Conservation (phyloP, 2,888 invertebrate genomes). For the Zygogramma bicolorata region DNA sequence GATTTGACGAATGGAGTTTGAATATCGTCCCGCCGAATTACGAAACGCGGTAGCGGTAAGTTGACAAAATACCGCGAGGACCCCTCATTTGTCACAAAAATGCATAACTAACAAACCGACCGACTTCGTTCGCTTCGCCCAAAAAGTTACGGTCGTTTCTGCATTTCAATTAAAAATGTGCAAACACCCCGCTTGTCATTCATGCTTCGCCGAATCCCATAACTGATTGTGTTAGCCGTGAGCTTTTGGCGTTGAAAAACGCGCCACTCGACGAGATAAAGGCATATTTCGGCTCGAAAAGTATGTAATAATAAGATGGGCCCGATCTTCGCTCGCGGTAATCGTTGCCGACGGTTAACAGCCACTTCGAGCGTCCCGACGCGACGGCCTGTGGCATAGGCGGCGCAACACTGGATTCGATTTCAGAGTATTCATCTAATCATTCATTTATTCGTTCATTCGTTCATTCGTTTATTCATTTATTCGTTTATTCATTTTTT, state of each 20-base stretch:
- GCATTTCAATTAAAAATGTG: constrained; percentile 64
- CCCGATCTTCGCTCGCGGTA: constrained; percentile 21
- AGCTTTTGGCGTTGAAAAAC: constrained; percentile 1
- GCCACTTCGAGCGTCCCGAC: constrained; percentile 32
- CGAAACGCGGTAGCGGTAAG: constrained; percentile 56
- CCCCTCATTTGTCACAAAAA: constrained; percentile 64
- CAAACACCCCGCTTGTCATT: constrained; percentile 62
- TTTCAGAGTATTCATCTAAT: too few species aligned
- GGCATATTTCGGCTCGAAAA: constrained; percentile 36
- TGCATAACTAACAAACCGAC: constrained; percentile 65
- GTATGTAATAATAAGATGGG: constrained; percentile 39
- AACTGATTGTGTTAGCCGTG: constrained; percentile 60
- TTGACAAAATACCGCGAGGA: constrained; percentile 61
- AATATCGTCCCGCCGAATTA: constrained; percentile 60
- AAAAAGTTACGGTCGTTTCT: constrained; percentile 55
- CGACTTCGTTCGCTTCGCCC: constrained; percentile 52
- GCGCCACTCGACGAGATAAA: constrained; percentile 37
- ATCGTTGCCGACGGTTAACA: constrained; percentile 37
- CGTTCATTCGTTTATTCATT: too few species aligned
- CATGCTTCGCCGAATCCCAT: constrained; percentile 58
- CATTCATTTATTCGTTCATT: too few species aligned
- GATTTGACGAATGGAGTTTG: constrained; percentile 18
- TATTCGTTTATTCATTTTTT: too few species aligned
- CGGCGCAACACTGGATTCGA: constrained; percentile 1
- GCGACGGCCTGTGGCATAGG: constrained; percentile 19